Conservation (phyloP, 2,797 vertebrate species). For the Amazona ochrocephala region DNA sequence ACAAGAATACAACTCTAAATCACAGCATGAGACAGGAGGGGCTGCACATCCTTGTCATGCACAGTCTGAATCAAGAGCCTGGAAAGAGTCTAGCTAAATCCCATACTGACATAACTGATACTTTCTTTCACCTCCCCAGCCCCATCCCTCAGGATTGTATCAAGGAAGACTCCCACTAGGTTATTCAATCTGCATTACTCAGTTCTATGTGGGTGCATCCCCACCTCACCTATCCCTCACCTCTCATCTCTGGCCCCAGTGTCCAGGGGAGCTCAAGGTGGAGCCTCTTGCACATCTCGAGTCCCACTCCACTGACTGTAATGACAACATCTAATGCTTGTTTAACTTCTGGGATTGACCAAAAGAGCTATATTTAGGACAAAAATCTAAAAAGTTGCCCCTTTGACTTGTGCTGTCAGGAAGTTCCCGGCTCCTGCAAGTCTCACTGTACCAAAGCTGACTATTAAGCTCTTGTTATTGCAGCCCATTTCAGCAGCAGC, state of each 20-base stretch:
- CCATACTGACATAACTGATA: slow-evolving; percentile 2
- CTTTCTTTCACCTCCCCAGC: slow-evolving; percentile 7
- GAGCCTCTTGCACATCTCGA: background rate
- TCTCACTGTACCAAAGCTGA: slow-evolving; percentile 49
- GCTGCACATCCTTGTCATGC: background rate
- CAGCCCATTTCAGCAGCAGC: slow-evolving; percentile 32
- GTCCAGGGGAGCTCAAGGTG: slow-evolving; percentile 3
- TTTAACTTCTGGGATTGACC: slow-evolving; percentile 53
- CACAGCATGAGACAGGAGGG: slow-evolving; percentile 17
- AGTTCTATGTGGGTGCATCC: background rate
- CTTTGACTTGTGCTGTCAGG: slow-evolving; percentile 39
- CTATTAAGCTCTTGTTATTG: slow-evolving; percentile 49
- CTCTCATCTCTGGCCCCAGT: background rate
- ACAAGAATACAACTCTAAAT: background rate
- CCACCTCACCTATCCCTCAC: background rate
- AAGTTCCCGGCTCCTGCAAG: slow-evolving; percentile 58
- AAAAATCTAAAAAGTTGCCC: slow-evolving; percentile 28
- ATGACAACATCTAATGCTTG: slow-evolving; percentile 55
- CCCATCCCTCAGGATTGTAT: background rate
- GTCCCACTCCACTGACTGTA: background rate
- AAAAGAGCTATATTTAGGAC: slow-evolving; percentile 48
- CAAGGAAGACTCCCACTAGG: background rate
- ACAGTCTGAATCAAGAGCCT: slow-evolving; percentile 40
- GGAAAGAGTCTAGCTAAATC: slow-evolving; percentile 3
- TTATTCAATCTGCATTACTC: background rate